Conservation (phyloP, 2,113 vertebrate genomes). For the Mesembrinibis cayennensis region DNA sequence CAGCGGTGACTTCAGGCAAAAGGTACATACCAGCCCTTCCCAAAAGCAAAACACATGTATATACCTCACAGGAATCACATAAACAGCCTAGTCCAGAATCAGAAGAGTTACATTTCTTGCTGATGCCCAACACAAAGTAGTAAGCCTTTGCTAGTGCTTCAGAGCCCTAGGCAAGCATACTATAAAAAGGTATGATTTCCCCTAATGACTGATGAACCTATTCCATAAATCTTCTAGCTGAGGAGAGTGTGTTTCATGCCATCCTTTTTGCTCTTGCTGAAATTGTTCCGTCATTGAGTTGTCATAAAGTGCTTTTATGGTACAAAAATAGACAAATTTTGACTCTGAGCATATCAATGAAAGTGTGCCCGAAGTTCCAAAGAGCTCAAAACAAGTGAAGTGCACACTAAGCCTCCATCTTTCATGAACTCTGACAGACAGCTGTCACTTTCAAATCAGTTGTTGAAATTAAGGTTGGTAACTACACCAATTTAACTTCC, state of each 20-base stretch:
- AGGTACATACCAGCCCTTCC: not conserved
- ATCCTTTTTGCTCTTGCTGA: not conserved
- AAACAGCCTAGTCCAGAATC: not conserved
- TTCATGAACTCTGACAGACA: not conserved
- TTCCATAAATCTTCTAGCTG: not conserved
- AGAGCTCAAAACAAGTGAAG: not conserved
- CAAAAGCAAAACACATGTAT: not conserved
- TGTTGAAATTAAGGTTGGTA: not conserved
- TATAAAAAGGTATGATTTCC: not conserved
- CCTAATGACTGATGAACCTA: not conserved
- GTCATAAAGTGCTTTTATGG: not conserved
- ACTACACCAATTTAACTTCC: not conserved
- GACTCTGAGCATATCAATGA: not conserved
- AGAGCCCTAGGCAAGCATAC: not conserved
- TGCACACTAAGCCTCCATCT: not conserved
- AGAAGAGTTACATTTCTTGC: not conserved
- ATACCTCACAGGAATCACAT: not conserved
- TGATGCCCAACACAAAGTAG: not conserved
- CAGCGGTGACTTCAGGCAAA: accelerated
- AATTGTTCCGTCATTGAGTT: not conserved
- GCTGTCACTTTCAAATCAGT: not conserved
- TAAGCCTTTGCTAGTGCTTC: not conserved
- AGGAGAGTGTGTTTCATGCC: not conserved
- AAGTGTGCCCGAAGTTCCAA: not conserved
- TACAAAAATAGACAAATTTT: not conserved